These are phyloP conservation scores for Brotogeris chrysoptera DNA, from an alignment of 2,797 vertebrate genomes.

Conservation along the genomic window DNA sequence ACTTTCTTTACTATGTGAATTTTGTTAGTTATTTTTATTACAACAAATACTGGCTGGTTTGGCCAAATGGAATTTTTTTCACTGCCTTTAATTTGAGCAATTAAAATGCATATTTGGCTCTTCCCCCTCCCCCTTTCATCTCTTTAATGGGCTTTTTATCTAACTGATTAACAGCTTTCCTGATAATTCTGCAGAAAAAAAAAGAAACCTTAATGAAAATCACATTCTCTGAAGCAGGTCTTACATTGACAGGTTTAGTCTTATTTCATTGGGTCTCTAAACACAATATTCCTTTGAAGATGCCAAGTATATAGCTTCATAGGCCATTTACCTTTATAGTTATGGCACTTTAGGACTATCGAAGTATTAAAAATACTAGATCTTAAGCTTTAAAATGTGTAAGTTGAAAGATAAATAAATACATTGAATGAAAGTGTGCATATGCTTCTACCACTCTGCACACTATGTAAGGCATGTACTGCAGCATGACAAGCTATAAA, in stretches of 20 bases:
- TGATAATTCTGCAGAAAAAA: background rate
- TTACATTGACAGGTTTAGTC: conserved; percentile 40
- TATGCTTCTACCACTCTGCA: background rate
- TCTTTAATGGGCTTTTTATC: background rate
- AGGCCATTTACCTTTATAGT: conserved; percentile 57
- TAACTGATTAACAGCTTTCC: conserved; percentile 10
- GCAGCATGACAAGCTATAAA: background rate
- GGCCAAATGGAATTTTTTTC: background rate
- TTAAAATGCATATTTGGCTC: background rate
- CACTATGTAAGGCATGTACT: background rate
- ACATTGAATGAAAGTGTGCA: background rate
- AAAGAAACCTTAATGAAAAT: background rate
- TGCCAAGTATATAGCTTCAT: conserved; percentile 10
- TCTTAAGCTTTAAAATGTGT: background rate
- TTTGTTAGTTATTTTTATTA: background rate
- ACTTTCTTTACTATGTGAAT: background rate
- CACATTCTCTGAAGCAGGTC: background rate
- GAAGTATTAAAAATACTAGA: conserved; percentile 31
- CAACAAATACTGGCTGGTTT: background rate
- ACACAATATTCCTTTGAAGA: conserved; percentile 31
- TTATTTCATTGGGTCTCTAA: conserved; percentile 33
- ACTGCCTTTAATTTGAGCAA: background rate
- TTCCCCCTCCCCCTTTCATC: background rate
- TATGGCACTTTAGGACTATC: conserved; percentile 35
- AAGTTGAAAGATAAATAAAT: conserved; percentile 27